Percentiles rank a stretch among this genome's conserved stretches.
Evolutionary conservation across 2,888 invertebrate species (phyloP).

Genomic region (Platycnemis pennipes): DNA sequence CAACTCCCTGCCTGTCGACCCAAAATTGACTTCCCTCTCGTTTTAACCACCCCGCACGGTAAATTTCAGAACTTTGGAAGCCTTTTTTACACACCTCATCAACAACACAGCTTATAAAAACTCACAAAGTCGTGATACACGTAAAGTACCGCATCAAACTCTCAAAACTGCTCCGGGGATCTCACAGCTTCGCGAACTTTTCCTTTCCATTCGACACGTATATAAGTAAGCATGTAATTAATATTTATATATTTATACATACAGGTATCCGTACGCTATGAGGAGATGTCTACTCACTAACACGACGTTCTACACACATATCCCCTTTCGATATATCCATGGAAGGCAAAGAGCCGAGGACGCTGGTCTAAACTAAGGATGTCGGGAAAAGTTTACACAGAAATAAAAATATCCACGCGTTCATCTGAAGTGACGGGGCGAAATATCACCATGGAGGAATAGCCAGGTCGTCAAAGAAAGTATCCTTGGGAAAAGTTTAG

Average conservation of each 20-base stretch:
- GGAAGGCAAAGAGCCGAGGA: not conserved
- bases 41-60: not conserved
- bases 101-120: not conserved
- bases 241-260: not conserved
- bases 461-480: not conserved
- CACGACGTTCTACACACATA: not conserved
- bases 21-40: not conserved
- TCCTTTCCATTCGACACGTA: not conserved
- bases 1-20: not conserved
- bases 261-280: not conserved
- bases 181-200: not conserved
- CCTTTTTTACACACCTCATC: slow-evolving; percentile 45
- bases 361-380: not conserved
- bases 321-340: not conserved
- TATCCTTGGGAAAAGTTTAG: not conserved
- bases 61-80: slow-evolving; percentile 40
- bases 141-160: not conserved
- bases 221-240: not conserved
- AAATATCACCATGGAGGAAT: not conserved
- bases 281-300: not conserved
- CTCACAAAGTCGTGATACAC: not conserved
- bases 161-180: not conserved
- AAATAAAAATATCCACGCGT: not conserved
- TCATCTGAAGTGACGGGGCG: not conserved
- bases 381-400: not conserved